phyloP scores from a whole-genome alignment of 2,888 invertebrate species.

The Papilio protenor region DNA sequence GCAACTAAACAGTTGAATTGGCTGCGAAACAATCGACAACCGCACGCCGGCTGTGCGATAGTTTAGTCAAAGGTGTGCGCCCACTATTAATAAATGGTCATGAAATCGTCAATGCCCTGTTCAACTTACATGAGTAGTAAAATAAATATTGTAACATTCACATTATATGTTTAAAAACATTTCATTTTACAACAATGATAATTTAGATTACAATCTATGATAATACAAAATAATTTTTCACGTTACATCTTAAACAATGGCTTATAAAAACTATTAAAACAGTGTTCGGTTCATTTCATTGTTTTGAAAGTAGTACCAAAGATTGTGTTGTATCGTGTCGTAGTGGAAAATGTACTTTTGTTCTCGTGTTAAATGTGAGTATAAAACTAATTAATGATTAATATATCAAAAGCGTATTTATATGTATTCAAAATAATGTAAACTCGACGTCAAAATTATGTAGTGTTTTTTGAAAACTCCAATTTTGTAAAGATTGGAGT shows the following conservation, averaged over 20 bases:
- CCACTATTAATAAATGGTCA: neutral
- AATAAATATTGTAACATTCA: conserved; percentile 19
- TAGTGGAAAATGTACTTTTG: conserved; percentile 32
- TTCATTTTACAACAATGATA: conserved; percentile 32
- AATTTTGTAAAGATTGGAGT: no score
- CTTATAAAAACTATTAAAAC: conserved; percentile 36
- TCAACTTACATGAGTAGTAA: neutral
- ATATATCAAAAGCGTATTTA: neutral
- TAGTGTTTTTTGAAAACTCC: no score
- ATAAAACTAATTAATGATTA: neutral
- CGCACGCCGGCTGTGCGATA: no score
- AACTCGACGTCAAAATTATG: neutral
- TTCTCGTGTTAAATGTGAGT: conserved; percentile 27
- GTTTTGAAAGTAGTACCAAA: neutral
- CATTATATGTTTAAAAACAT: conserved; percentile 30
- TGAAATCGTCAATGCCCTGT: neutral
- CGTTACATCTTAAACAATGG: conserved; percentile 26
- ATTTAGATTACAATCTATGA: conserved; percentile 24
- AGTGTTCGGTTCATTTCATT: conserved; percentile 33
- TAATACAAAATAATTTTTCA: conserved; percentile 21
- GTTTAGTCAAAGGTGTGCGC: neutral
- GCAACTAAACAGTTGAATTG: no score
- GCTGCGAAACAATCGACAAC: no score
- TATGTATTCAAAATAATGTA: neutral
- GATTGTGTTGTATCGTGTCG: neutral